Conservation (phyloP, 2,888 invertebrate species). For the Scaptomyza parva region DNA sequence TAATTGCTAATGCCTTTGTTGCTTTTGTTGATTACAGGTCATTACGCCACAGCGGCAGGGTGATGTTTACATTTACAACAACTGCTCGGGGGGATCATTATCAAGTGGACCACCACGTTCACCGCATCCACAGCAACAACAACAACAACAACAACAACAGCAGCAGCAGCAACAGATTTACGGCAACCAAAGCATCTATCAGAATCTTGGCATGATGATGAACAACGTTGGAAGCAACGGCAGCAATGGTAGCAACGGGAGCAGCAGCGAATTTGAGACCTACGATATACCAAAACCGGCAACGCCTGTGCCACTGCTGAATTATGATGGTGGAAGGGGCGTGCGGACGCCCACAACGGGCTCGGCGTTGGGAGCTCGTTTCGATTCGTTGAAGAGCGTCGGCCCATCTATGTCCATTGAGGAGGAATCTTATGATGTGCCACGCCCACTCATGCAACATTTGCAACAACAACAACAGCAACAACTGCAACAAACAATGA, state of each 20-base stretch:
- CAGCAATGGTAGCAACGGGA: conserved; percentile 55
- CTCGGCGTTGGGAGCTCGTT: conserved; percentile 57
- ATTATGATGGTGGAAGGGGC: conserved; percentile 86
- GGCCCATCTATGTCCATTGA: conserved; percentile 78
- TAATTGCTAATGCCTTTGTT: background rate
- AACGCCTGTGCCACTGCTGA: conserved; percentile 85
- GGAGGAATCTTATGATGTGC: conserved; percentile 88
- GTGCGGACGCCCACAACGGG: conserved; percentile 75
- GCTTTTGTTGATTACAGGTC: conserved; percentile 86
- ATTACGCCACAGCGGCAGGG: conserved; percentile 90
- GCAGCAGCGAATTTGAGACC: conserved; percentile 79
- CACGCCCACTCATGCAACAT: conserved; percentile 85
- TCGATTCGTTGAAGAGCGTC: conserved; percentile 80
- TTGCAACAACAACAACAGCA: conserved; percentile 71
- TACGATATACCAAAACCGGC: conserved; percentile 88
- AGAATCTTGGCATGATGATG: conserved; percentile 82
- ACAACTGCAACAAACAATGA: conserved; percentile 86
- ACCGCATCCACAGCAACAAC: conserved; percentile 50
- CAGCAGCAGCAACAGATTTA: conserved; percentile 67
- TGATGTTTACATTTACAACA: conserved; percentile 90
- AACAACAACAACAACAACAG: no score
- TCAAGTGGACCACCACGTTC: conserved; percentile 37
- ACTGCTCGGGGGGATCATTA: conserved; percentile 85
- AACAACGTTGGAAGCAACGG: conserved; percentile 61
- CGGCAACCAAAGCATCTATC: conserved; percentile 79